Evolutionary conservation across 2,888 invertebrate species (phyloP).

Genomic region (Myopa testacea): DNA sequence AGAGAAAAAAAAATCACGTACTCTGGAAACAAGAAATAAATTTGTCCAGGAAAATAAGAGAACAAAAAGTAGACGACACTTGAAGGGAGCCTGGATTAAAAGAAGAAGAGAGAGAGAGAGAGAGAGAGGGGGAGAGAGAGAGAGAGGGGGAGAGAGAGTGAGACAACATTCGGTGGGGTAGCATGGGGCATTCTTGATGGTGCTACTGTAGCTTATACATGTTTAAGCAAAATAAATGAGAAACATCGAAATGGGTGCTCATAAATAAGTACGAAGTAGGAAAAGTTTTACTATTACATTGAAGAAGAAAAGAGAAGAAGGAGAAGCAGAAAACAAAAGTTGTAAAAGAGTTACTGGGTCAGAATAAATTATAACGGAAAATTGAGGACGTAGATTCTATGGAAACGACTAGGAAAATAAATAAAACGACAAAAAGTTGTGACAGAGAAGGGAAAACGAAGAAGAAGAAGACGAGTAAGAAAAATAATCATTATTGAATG

Average conservation of each 20-base stretch:
- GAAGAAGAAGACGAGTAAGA: not conserved
- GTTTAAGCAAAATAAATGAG: constrained; percentile 35
- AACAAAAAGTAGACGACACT: constrained; percentile 25
- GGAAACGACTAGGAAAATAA: constrained; percentile 3
- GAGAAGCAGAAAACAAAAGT: constrained; percentile 14
- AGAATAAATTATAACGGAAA: constrained; percentile 11
- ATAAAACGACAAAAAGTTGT: not conserved
- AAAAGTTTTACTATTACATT: constrained; percentile 32
- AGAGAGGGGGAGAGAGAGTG: not conserved
- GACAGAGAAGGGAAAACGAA: not conserved
- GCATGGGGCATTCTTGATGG: not conserved
- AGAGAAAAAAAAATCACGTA: constrained; percentile 6
- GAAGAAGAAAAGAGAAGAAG: not conserved
- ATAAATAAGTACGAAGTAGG: constrained; percentile 33
- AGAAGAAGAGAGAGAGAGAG: not conserved
- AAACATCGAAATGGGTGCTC: constrained; percentile 20
- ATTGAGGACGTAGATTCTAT: not conserved
- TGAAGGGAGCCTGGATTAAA: not conserved
- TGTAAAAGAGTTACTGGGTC: constrained; percentile 25
- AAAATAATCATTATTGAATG: not conserved
- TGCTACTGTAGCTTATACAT: constrained; percentile 13
- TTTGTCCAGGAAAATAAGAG: constrained; percentile 10
- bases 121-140: not conserved
- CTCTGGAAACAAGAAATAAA: constrained; percentile 33
- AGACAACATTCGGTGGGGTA: not conserved